A percentile compares a stretch with the other conserved stretches of the same genome.
Evolutionary conservation across 2,113 vertebrate genomes (phyloP).

Genomic region (Himantopus leucocephalus): DNA sequence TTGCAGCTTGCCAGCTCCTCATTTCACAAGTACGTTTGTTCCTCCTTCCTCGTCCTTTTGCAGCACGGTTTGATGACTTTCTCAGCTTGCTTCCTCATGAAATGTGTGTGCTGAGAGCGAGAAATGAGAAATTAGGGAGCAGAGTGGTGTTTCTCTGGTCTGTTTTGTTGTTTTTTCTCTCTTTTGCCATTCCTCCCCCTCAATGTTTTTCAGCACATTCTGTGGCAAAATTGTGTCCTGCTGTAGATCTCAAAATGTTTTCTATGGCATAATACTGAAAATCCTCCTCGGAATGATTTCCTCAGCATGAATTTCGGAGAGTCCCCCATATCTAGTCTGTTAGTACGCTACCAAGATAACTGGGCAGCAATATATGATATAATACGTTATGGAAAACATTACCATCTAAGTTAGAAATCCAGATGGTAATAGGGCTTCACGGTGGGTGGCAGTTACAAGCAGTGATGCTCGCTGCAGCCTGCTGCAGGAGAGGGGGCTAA

Average conservation of each 20-base stretch:
- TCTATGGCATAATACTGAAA: background rate
- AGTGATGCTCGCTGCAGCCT: background rate
- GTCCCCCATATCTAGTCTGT: background rate
- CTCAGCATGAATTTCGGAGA: background rate
- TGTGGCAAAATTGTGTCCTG: background rate
- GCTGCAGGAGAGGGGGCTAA: background rate
- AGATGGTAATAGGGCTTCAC: background rate
- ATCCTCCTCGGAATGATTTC: background rate
- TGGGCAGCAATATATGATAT: background rate
- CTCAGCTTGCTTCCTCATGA: background rate
- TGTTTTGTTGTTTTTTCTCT: background rate
- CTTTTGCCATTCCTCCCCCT: background rate
- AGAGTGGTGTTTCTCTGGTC: background rate
- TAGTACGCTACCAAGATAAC: background rate
- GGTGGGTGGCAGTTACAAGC: background rate
- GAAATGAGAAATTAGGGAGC: background rate
- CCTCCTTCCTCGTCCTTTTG: background rate
- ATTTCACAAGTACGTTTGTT: slow-evolving; percentile 81
- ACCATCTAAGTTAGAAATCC: background rate
- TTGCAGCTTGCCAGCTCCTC: slow-evolving; percentile 88
- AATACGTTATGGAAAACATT: background rate
- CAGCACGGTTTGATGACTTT: background rate
- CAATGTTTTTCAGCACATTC: background rate
- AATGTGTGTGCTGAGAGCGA: background rate
- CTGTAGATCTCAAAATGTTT: background rate